Evolutionary conservation across 2,797 vertebrate species (phyloP), one percentile per base, ranked within the genome.

Genomic region (Clarias fuscus): DNA sequence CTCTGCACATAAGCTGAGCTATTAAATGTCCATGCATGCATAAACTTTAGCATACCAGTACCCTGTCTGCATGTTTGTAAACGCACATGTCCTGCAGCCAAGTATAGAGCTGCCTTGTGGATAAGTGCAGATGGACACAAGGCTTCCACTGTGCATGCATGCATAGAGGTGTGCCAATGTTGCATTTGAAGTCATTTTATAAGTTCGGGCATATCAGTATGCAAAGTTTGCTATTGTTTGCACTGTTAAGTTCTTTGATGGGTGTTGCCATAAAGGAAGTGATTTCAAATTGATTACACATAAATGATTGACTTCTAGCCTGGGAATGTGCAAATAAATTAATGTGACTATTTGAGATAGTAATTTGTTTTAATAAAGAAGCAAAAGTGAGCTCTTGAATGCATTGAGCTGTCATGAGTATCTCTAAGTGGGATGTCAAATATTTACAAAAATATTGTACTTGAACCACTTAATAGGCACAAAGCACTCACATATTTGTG

Each of bases 71-170:
- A 43, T 85, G 86, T 83, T 90, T 84, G 87, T 87, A 83, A 91
- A 89, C 53, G 73, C 84, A 87, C 71, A 83, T 86, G 73, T 86
- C 83, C 86, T 80, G 68, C 48, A 87, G 86, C 80, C 65, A 85
- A 82, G 80, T 83, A 88, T 86, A 88, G 86, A 89, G 86, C 80
- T 86, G 78, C 84, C 83, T 86, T 90, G 85, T 89, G 84, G 84
- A 77, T 56, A 67, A 65, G 59, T 70, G 65, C 70, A 65, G 82
- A 87, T 75, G 37, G 88, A 87, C 84, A 88, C 84, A 90, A 90
- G 81, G 83, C 84, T 67, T 84, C 73, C 58, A 84, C 84, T 88
- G 84, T 83, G 27, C 73, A 85, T 83, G 68, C 62, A 7, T n/a
- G 80, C 70, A 2, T 72, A 73, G 61, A 56, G 85, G 71, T 53